Base-by-base conservation (phyloP, 2,888 invertebrate genomes). In the Drosophila stalkeri region DNA sequence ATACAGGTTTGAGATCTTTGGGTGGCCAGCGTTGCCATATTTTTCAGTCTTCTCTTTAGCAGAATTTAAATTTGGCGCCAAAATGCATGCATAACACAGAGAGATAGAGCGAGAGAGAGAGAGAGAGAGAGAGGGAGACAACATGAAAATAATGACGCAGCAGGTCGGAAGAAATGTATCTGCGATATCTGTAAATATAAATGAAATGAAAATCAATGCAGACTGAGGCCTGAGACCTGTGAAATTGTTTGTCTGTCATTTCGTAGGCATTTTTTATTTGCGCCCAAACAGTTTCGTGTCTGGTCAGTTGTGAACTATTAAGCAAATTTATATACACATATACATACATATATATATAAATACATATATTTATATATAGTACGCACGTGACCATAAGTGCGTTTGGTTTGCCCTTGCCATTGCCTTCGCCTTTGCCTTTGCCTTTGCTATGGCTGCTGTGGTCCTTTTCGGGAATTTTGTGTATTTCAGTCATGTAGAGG, bases 401-500 rank as follows among this genome's bases (percentile, higher is more conserved):
- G 81, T 70, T 68, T 46, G 77, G 31, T 60, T 64, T 67, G 57
- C 49, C 35, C 11, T 47, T 16, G 46, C 46, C 6, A 14, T 46
- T 46, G 31, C 11, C 55, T n/a, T 49, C 41, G 61, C 18, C 52
- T 59, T 64, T 71, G 56, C 49, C 0, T 3, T 4, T 31, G 51
- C 51, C 11, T n/a, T 44, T 27, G 27, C 27, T 27, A 6, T 6
- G 5, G 27, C 27, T 27, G 27, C 27, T 37, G 61, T 14, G 56
- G 27, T 57, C 44, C 46, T 55, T 62, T 64, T 35, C n/a, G 27
- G 69, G 64, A 43, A 71, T 78, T 81, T 91, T 83, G 72, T 81
- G 87, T 91, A 87, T 87, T 87, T 87, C 75, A 75, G 87, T 87
- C 87, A 87, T 90, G 87, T 91, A 88, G 82, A 79, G 77, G 87